Conservation (phyloP, 2,888 invertebrate genomes). For the Philopedon plagiatum region DNA sequence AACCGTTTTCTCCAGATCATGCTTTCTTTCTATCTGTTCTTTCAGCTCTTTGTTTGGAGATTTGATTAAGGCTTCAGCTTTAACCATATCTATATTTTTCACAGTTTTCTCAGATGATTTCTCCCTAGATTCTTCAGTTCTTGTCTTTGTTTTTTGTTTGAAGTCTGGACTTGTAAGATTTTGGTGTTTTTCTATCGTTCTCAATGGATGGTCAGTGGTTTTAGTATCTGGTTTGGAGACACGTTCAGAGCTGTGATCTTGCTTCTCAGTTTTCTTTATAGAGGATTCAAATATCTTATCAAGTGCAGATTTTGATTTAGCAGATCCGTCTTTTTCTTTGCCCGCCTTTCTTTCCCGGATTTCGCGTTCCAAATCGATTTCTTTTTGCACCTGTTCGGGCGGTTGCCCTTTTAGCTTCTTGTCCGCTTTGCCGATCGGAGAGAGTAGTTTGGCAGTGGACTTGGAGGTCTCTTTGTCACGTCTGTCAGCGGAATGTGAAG, state of each 20-base stretch:
- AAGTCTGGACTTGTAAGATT: background rate
- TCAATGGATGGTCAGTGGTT: slow-evolving; percentile 55
- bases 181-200: slow-evolving; percentile 54
- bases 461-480: slow-evolving; percentile 61
- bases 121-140: slow-evolving; percentile 27
- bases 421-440: slow-evolving; percentile 77
- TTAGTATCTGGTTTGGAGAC: slow-evolving; percentile 53
- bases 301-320: slow-evolving; percentile 68
- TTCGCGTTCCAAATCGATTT: slow-evolving; percentile 65
- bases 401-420: slow-evolving; percentile 70
- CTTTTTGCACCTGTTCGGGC: slow-evolving; percentile 16
- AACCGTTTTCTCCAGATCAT: slow-evolving; percentile 50
- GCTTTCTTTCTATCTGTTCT: slow-evolving; percentile 54
- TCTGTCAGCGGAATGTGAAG: slow-evolving; percentile 55
- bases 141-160: slow-evolving; percentile 32
- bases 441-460: slow-evolving; percentile 74
- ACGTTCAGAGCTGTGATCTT: slow-evolving; percentile 28
- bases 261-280: slow-evolving; percentile 50
- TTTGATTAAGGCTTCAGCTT: slow-evolving; percentile 53
- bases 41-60: slow-evolving; percentile 58
- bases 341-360: slow-evolving; percentile 65
- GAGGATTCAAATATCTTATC: slow-evolving; percentile 72
- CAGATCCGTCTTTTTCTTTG: slow-evolving; percentile 52
- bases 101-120: slow-evolving; percentile 38
- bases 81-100: slow-evolving; percentile 35